Base-by-base conservation (phyloP, 2,888 invertebrate species). In the Gari tellinella region DNA sequence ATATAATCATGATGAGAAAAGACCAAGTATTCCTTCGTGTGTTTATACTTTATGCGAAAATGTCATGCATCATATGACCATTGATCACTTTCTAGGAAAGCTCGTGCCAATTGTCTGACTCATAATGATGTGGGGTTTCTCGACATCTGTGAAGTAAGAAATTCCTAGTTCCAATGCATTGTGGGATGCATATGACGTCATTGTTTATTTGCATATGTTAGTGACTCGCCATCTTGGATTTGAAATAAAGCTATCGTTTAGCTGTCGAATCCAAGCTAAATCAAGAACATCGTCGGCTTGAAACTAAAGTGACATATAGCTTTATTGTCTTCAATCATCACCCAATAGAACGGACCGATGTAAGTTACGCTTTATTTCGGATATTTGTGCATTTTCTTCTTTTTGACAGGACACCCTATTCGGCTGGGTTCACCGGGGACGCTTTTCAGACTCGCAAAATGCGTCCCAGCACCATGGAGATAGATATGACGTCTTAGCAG, bases 261-360 rank as follows among this genome's bases (percentile, higher is more conserved):
- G 55, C 70, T 67, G 63, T 64, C 64, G 75, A 84, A 87, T 85
- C 88, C 75, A 64, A 68, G 61, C 65, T 70, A 79, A 82, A 88
- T 88, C 88, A 62, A 65, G 63, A 72, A 74, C 88, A 88, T 88
- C 87, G 72, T 80, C 69, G 67, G 70, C 61, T 53, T 48, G 53
- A 74, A 55, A 60, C 61, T 57, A 43, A 63, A 66, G 65, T 70
- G 80, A 62, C 77, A 72, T 74, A 77, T 80, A 80, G 81, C 77
- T 83, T 80, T 80, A 83, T 86, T 80, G 72, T 84, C 83, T 81
- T 75, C 63, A 67, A 73, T 72, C 65, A 80, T 81, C 70, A 87
- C 89, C 90, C 90, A 89, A 57, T 69, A 73, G 90, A 88, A 89
- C 90, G 90, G 87, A 85, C 90, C 89, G 82, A 86, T 86, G 90